A percentile compares a stretch with the other conserved stretches of the same genome.
Conservation (phyloP, 2,113 vertebrate species). For the Nansenia antarctica region DNA sequence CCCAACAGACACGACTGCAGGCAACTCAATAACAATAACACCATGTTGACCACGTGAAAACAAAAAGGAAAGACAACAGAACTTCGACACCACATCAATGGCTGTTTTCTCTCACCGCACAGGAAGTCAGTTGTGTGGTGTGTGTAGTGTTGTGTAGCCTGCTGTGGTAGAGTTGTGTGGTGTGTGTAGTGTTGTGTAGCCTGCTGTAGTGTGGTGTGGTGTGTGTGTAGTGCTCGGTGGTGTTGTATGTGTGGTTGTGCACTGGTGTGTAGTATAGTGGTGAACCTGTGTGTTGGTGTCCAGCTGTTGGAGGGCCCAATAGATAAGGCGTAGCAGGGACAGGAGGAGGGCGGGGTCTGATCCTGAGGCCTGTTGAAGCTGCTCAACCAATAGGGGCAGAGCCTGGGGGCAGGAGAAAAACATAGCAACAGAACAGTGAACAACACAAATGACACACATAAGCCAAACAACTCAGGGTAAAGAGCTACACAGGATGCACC, state of each 20-base stretch:
- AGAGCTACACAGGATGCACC: conserved; percentile 8
- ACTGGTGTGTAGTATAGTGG: neutral
- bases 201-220: neutral
- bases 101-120: neutral
- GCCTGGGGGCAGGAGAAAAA: conserved; percentile 62
- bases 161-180: neutral
- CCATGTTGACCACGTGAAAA: neutral
- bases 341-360: conserved; percentile 74
- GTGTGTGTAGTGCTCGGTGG: neutral
- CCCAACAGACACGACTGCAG: neutral
- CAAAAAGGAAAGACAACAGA: conserved; percentile 41
- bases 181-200: neutral
- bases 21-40: too few species aligned
- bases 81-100: conserved; percentile 15
- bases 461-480: neutral
- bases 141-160: neutral
- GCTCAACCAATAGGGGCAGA: conserved; percentile 81
- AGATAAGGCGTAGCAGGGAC: conserved; percentile 80
- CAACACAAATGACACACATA: neutral
- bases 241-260: neutral
- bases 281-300: conserved; percentile 79
- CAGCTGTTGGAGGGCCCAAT: conserved; percentile 81
- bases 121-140: neutral
- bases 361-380: conserved; percentile 78
- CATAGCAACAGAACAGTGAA: neutral